phyloP scores from a whole-genome alignment of 2,888 invertebrate genomes.

The Eulithis testata region DNA sequence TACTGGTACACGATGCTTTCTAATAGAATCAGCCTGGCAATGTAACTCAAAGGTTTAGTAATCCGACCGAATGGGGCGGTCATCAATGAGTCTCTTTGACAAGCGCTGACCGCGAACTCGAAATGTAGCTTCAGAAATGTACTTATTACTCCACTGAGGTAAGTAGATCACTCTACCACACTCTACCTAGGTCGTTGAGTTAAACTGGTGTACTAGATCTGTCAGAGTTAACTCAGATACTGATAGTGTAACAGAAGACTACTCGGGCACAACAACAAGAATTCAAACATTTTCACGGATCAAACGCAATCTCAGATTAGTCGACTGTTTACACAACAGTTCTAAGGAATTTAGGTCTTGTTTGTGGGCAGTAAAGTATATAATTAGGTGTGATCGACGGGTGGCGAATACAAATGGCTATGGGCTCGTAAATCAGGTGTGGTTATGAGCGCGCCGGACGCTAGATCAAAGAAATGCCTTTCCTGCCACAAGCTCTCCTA shows the following conservation, averaged over 20 bases:
- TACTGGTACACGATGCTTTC: too few relatives aligned
- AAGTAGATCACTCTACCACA: too few relatives aligned
- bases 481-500: too few relatives aligned
- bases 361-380: constrained; percentile 43
- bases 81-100: constrained; percentile 5
- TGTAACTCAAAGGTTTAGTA: not conserved
- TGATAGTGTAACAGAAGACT: not conserved
- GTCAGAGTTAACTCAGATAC: too few relatives aligned
- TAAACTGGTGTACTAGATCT: too few relatives aligned
- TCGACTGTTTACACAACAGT: constrained; percentile 40
- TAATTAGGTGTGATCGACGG: constrained; percentile 40
- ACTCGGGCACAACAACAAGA: constrained; percentile 7
- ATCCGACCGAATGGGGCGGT: not conserved
- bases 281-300: constrained; percentile 33
- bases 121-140: too few relatives aligned
- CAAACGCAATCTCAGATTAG: constrained; percentile 39
- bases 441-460: constrained; percentile 15
- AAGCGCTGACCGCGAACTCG: not conserved
- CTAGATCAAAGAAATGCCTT: constrained; percentile 13
- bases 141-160: too few relatives aligned
- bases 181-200: too few relatives aligned
- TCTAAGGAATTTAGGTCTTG: constrained; percentile 40
- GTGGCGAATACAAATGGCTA: constrained; percentile 30
- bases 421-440: constrained; percentile 38
- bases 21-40: too few relatives aligned